phyloP scores from a whole-genome alignment of 2,888 invertebrate genomes.

The Catocala nupta region DNA sequence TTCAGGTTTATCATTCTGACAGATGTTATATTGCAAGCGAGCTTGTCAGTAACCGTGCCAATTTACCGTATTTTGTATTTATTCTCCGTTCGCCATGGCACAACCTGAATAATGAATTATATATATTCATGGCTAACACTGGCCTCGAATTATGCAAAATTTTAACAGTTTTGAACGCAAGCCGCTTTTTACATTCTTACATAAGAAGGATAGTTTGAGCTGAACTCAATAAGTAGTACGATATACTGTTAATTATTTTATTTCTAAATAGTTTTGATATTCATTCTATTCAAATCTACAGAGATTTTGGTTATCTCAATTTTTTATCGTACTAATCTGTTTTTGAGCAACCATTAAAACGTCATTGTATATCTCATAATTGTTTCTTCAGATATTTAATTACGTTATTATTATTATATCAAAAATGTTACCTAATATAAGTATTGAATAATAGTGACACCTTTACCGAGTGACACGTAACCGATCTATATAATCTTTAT shows the following conservation, averaged over 20 bases:
- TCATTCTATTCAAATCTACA: too few species aligned
- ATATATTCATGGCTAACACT: constrained; percentile 51
- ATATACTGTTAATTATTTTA: background rate
- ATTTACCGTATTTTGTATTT: constrained; percentile 56
- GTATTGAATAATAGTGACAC: constrained; percentile 25
- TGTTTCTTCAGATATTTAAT: too few species aligned
- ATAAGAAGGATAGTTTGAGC: constrained; percentile 18
- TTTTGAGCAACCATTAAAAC: too few species aligned
- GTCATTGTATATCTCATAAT: too few species aligned
- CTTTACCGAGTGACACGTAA: constrained; percentile 27
- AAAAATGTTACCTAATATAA: background rate
- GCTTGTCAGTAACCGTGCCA: constrained; percentile 48
- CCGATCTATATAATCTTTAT: constrained; percentile 23
- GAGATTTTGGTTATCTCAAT: too few species aligned
- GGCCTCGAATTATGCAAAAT: constrained; percentile 50
- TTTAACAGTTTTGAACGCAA: constrained; percentile 34
- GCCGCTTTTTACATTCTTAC: constrained; percentile 28
- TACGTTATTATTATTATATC: background rate
- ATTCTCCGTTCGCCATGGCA: constrained; percentile 41
- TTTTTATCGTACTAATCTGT: too few species aligned
- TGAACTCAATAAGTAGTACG: constrained; percentile 6
- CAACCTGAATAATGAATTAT: constrained; percentile 55
- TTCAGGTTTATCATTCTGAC: constrained; percentile 7
- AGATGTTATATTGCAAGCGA: constrained; percentile 11
- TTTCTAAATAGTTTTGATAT: too few species aligned